phyloP scores from a whole-genome alignment of 2,113 vertebrate genomes.

The Pao palembangensis region DNA sequence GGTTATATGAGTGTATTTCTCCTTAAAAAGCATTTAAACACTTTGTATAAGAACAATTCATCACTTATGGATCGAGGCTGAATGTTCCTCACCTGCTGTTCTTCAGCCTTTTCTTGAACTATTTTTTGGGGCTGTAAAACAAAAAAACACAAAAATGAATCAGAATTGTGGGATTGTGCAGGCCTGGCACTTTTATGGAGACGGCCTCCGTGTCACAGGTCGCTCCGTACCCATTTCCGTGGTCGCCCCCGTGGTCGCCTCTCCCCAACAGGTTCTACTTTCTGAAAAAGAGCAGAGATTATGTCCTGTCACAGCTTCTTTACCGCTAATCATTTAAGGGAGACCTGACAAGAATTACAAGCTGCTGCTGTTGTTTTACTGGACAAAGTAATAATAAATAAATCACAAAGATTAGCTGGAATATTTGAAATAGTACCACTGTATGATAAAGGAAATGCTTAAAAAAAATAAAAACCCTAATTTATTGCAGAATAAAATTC shows the following conservation, averaged over 20 bases:
- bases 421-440: too few species aligned
- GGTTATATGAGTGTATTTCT: too few species aligned
- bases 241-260: slow-evolving; percentile 94
- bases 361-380: too few species aligned
- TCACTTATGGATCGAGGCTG: slow-evolving; percentile 2
- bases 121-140: slow-evolving; percentile 71
- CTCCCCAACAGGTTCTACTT: slow-evolving; percentile 90
- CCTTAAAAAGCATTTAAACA: too few species aligned
- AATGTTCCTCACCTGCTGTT: slow-evolving; percentile 71
- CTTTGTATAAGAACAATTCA: background rate
- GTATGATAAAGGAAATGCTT: too few species aligned
- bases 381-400: too few species aligned
- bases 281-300: slow-evolving; percentile 66
- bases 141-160: slow-evolving; percentile 9
- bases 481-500: too few species aligned
- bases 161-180: background rate
- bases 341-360: too few species aligned
- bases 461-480: too few species aligned
- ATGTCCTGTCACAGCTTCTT: background rate
- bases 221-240: slow-evolving; percentile 94
- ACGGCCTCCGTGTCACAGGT: slow-evolving; percentile 30
- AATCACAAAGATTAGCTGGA: too few species aligned
- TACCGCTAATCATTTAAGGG: background rate
- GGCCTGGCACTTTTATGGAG: slow-evolving; percentile 12
- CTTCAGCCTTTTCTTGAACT: slow-evolving; percentile 60